A percentile compares a stretch with the other conserved stretches of the same genome.
These are phyloP conservation scores for Sarcophaga caerulescens DNA, from an alignment of 2,888 invertebrate species.

Conservation along the genomic window DNA sequence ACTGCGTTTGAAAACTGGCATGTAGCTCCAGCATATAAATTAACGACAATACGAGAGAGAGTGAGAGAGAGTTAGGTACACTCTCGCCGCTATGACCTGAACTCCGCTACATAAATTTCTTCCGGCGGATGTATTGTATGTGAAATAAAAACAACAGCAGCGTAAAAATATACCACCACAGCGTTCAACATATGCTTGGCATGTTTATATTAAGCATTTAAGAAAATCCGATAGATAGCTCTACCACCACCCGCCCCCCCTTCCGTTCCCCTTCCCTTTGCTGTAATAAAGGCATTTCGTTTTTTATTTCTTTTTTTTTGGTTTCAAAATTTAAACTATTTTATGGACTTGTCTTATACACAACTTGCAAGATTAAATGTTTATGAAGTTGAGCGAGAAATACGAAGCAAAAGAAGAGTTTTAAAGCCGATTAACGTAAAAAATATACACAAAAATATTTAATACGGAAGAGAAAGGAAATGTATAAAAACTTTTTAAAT, in stretches of 20 bases:
- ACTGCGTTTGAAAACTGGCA: neutral
- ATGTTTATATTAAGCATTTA: neutral
- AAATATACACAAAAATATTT: neutral
- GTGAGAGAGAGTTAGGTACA: conserved; percentile 5
- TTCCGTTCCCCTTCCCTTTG: neutral
- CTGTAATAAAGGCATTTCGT: neutral
- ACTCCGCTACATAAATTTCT: conserved; percentile 45
- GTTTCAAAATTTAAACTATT: neutral
- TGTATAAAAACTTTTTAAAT: too few relatives aligned
- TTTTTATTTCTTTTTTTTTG: neutral
- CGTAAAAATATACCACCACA: neutral
- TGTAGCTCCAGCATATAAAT: neutral
- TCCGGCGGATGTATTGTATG: conserved; percentile 49
- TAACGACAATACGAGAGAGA: neutral
- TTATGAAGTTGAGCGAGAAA: neutral
- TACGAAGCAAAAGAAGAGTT: neutral
- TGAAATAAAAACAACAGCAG: neutral
- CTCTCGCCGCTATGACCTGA: neutral
- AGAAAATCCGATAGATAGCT: neutral
- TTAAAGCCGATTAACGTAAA: neutral
- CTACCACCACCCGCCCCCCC: neutral
- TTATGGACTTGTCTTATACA: neutral
- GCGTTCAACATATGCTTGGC: neutral
- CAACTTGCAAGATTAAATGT: neutral
- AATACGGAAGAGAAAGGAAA: too few relatives aligned